Evolutionary conservation across 1,140 invertebrate genomes (phyloP), one percentile per base, ranked within the genome.

Genomic region (Temnothorax nylanderi): DNA sequence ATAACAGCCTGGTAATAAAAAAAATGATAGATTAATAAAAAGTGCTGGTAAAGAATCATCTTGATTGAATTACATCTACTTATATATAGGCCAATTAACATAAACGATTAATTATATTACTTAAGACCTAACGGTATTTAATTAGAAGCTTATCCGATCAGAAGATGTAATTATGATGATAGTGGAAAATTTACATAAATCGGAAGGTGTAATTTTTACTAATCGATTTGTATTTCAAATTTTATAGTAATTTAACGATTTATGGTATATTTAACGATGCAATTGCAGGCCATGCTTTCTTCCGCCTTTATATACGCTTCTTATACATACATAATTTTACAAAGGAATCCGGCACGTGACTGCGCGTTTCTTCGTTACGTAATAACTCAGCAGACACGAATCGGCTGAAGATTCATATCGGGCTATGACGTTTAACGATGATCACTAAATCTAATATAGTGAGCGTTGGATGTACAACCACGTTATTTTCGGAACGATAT

Each of bases 361-460:
- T 51, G n/a, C 16, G 21, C 16, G 13, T 71, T 81, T 69, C 18
- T 44, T n/a, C 49, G 65, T 37, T 81, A 81, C n/a, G n/a, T 54
- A 67, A n/a, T 67, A 67, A 80, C 32, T 80, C 60, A 37, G 21
- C 65, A 34, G 64, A 81, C 58, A 72, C 49, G 16, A 32, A 72
- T 58, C 65, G 44, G 11, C 21, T 51, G 34, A 37, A 71, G 78
- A 71, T 71, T 81, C 21, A 44, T 72, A 81, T 81, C 78, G 21
- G 13, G 3, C 8, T 26, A 44, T 26, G 44, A 32, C n/a, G 34
- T 54, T 69, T 54, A 56, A 72, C 51, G 65, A 44, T 56, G 65
- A 81, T 34, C 78, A 37, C 49, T 71, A 81, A 71, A 81, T 71
- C 47, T 56, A 81, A 72, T 44, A 41, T 41, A 81, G 71, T 71